A percentile compares a stretch with the other conserved stretches of the same genome.
Conservation (phyloP, 2,888 invertebrate genomes). For the Oxystoma pomonae region DNA sequence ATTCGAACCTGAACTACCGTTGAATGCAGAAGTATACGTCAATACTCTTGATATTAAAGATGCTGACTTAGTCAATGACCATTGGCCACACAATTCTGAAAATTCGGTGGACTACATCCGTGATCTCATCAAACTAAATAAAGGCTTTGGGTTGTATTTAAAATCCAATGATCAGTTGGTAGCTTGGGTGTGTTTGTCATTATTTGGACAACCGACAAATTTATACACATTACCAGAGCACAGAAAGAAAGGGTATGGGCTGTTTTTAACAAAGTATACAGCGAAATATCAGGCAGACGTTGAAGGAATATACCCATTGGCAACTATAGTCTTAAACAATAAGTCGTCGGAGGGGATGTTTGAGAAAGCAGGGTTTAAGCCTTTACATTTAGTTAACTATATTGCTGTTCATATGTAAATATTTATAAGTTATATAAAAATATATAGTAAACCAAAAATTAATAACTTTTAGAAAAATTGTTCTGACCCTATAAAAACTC, state of each 20-base stretch:
- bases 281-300: conserved; percentile 39
- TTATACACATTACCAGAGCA: conserved; percentile 42
- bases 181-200: conserved; percentile 43
- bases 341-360: conserved; percentile 40
- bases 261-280: conserved; percentile 38
- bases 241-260: conserved; percentile 43
- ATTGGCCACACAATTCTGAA: conserved; percentile 41
- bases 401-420: neutral
- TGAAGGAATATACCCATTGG: conserved; percentile 36
- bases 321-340: conserved; percentile 40
- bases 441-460: no score
- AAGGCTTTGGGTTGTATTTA: conserved; percentile 42
- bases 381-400: neutral
- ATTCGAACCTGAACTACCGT: neutral
- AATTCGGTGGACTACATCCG: conserved; percentile 37
- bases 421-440: no score
- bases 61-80: conserved; percentile 31
- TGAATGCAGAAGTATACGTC: conserved; percentile 37
- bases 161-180: conserved; percentile 39
- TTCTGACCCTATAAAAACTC: no score
- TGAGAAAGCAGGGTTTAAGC: conserved; percentile 36
- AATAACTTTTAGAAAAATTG: no score
- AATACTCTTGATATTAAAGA: conserved; percentile 32
- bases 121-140: conserved; percentile 40
- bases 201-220: conserved; percentile 39